phyloP scores from a whole-genome alignment of 2,888 invertebrate genomes.

The Eupithecia tripunctaria region DNA sequence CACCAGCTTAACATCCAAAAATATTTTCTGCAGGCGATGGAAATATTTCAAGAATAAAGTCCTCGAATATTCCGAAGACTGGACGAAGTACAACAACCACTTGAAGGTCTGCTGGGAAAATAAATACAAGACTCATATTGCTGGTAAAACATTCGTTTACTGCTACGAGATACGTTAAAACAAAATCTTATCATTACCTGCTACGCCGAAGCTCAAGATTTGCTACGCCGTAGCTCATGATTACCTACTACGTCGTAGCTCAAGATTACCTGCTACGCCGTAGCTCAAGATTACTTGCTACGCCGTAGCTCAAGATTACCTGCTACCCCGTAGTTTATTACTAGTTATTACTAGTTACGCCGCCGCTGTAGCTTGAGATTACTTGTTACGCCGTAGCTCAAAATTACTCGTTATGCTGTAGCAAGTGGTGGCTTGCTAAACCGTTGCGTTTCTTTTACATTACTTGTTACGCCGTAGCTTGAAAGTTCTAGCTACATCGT shows the following conservation, averaged over 20 bases:
- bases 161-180: neutral
- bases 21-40: slow-evolving; percentile 61
- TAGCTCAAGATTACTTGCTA: neutral
- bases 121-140: slow-evolving; percentile 62
- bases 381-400: neutral
- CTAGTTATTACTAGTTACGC: neutral
- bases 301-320: neutral
- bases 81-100: slow-evolving; percentile 67
- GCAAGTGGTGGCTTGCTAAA: neutral
- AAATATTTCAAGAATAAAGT: slow-evolving; percentile 64
- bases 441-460: no score
- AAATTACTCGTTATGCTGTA: slow-evolving; percentile 5
- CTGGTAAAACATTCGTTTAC: slow-evolving; percentile 51
- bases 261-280: neutral
- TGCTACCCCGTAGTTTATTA: neutral
- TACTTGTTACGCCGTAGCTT: neutral
- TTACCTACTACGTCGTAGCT: neutral
- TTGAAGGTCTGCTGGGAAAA: slow-evolving; percentile 69
- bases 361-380: neutral
- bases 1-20: neutral
- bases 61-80: slow-evolving; percentile 62
- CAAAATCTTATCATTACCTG: neutral
- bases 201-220: neutral
- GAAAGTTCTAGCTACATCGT: no score
- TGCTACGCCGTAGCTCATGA: neutral